Conservation (phyloP, 2,888 invertebrate species). For the Thereva unica region DNA sequence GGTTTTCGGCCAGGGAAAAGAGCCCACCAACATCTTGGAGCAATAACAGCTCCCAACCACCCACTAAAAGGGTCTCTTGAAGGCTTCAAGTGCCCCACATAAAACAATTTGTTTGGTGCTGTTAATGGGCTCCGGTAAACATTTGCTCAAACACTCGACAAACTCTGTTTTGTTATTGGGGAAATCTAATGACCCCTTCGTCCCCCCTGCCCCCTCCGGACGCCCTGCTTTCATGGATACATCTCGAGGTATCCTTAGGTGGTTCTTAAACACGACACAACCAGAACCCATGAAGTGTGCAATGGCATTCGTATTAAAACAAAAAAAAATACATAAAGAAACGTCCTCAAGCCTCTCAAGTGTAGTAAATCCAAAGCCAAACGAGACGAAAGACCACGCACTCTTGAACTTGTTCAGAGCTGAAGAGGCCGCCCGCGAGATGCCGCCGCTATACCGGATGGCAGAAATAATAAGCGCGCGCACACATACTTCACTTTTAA, state of each 20-base stretch:
- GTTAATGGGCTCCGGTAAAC: constrained; percentile 31
- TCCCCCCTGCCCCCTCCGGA: constrained; percentile 4
- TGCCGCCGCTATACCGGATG: background rate
- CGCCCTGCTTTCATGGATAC: constrained; percentile 1
- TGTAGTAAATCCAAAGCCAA: constrained; percentile 13
- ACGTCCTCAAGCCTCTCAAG: constrained; percentile 11
- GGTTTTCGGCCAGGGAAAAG: background rate
- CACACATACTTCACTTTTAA: constrained; percentile 33
- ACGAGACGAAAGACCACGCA: constrained; percentile 20
- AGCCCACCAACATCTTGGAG: constrained; percentile 14
- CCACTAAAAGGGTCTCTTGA: constrained; percentile 33
- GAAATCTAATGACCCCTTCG: background rate
- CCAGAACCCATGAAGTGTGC: constrained; percentile 33
- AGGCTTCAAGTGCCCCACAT: constrained; percentile 33
- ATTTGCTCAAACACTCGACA: constrained; percentile 30
- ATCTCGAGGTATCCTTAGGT: constrained; percentile 14
- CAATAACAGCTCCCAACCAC: constrained; percentile 14
- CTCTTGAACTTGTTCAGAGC: constrained; percentile 22
- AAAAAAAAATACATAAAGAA: constrained; percentile 5
- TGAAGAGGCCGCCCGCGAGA: constrained; percentile 11
- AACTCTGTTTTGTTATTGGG: constrained; percentile 21
- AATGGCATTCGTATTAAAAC: constrained; percentile 19
- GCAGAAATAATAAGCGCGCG: constrained; percentile 31
- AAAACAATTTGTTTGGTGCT: constrained; percentile 34
- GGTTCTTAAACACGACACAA: constrained; percentile 31